Evolutionary conservation across 2,113 vertebrate genomes (phyloP).

Genomic region (Engystomops pustulosus): DNA sequence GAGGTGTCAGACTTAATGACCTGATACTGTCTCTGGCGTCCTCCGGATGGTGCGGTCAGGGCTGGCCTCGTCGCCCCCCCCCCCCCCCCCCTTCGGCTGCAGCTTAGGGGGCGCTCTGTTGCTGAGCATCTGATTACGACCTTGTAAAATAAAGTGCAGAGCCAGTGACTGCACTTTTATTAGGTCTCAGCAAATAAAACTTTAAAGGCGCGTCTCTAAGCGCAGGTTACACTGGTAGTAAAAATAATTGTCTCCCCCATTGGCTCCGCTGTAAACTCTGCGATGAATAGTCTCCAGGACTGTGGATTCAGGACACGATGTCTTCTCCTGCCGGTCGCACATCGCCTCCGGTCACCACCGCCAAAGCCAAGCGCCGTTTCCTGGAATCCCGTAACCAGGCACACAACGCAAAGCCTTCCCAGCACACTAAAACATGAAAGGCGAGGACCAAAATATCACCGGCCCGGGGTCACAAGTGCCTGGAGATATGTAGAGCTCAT

Average conservation of each 20-base stretch:
- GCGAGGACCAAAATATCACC: not conserved
- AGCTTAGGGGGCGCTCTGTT: not conserved
- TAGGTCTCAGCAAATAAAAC: conserved; percentile 53
- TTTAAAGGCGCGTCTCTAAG: conserved; percentile 45
- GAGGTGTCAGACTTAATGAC: not conserved
- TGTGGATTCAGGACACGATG: not conserved
- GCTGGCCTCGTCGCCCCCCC: too few species aligned
- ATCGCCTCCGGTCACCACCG: not conserved
- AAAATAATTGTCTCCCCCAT: conserved; percentile 50
- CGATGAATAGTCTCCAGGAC: conserved; percentile 2
- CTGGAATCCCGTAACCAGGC: conserved; percentile 17
- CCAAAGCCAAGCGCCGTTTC: not conserved
- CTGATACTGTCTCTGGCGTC: too few species aligned
- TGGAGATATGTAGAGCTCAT: not conserved
- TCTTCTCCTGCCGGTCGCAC: not conserved
- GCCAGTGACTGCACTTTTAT: conserved; percentile 43
- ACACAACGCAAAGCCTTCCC: not conserved
- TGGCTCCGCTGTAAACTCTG: conserved; percentile 38
- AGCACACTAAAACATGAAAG: not conserved
- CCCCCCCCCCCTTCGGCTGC: not conserved
- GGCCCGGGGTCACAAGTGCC: not conserved
- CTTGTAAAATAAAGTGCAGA: conserved; percentile 54
- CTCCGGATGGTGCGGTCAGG: not conserved
- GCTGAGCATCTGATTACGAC: conserved; percentile 36
- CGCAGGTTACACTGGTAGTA: conserved; percentile 40